Evolutionary conservation across 2,113 vertebrate genomes (phyloP), one percentile per base, ranked within the genome.

Genomic region (Pterophyllum scalare): DNA sequence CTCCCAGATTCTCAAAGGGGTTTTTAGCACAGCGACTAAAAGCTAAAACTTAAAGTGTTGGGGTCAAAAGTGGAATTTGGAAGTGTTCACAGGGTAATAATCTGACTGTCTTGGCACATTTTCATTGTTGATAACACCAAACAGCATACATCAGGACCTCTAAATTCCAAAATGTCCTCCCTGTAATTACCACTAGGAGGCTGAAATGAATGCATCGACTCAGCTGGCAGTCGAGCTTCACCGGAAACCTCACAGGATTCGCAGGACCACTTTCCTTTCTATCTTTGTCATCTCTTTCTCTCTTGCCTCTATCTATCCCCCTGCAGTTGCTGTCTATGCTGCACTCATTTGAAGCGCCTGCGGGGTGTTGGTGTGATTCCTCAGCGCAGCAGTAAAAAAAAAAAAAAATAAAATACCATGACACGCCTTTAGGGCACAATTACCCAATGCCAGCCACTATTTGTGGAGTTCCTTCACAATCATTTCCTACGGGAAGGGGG

Each of bases 361-460:
- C 84, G 70, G 93, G 90, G 49, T 59, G 86, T 84, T 81, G 72
- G 80, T 91, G 86, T 83, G 78, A 93, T 94, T 92, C 84, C 84
- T 94, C 92, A 85, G 87, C 81, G 84, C 75, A 38, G 67, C 84
- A 89, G 92, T 88, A 81, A 87, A 91, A 89, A 93, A 77, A 7
- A 49, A 31, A 79, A 88, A 92, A 93, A 93, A 82, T 87, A 92
- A 92, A 94, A 93, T 92, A 92, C 90, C 88, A 84, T 60, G 82
- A 93, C 84, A 78, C 67, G 89, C 91, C 93, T 94, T 87, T 28
- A 85, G 92, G 94, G 89, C 90, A 94, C 89, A 94, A 95, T 95
- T 95, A 95, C 91, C 92, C 92, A 84, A 86, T 88, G 88, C 89
- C 92, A 94, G 91, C 90, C 83, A 89, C 91, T 93, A 94, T 93